Evolutionary conservation across 2,797 vertebrate species (phyloP).

Genomic region (Phrynocephalus vlangalii): DNA sequence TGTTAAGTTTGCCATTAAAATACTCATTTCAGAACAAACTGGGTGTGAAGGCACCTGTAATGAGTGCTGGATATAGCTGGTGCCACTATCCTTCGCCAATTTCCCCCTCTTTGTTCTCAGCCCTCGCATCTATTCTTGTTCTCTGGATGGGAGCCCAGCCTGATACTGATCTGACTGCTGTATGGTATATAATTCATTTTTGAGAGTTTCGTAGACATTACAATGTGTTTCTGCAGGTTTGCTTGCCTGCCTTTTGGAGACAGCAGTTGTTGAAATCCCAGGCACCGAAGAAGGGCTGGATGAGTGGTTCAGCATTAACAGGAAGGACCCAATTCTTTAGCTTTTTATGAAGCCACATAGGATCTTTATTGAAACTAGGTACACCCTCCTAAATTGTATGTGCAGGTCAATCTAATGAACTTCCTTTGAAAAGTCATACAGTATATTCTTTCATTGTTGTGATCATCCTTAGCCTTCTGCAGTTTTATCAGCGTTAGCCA

Average conservation of each 20-base stretch:
- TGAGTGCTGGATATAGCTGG: background rate
- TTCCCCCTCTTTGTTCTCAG: background rate
- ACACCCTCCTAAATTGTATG: background rate
- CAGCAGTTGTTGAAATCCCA: background rate
- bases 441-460: background rate
- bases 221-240: background rate
- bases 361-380: background rate
- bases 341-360: background rate
- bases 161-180: background rate
- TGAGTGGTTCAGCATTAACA: background rate
- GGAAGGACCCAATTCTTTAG: background rate
- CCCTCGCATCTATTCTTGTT: background rate
- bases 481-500: no score
- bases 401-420: background rate
- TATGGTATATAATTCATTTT: background rate
- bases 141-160: background rate
- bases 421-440: background rate
- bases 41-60: background rate
- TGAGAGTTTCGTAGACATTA: background rate
- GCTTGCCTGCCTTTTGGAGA: background rate
- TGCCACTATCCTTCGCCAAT: background rate
- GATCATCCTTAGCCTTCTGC: background rate
- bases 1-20: background rate
- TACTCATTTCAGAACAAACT: conserved; percentile 8
- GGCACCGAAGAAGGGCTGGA: background rate